Evolutionary conservation across 64 coral and sea anemone genomes (phyloP), one percentile per base, ranked within the genome.

Genomic region (Cladopsammia gracilis): DNA sequence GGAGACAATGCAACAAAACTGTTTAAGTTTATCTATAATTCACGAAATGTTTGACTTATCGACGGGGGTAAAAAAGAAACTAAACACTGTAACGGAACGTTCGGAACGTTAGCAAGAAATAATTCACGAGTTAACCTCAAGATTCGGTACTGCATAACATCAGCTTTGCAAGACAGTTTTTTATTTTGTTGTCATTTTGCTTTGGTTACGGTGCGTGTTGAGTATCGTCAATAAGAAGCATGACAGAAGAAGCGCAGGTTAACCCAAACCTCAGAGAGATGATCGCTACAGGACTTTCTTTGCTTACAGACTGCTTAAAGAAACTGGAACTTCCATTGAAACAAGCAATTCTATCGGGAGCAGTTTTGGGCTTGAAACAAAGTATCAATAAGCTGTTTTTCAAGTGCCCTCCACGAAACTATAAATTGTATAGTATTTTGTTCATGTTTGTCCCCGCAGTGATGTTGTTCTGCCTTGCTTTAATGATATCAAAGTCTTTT

Each of bases 321-420:
- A 82, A 82, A 15, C 7, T 82, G 8, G 42, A 60, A 62, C 78
- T 82, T 20, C 78, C 78, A 45, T 16, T 82, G 58, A 14, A 47
- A 61, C 45, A 82, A 10, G 78, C 6, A 1, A 12, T 20, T 18
- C 14, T 82, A 64, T n/a, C 78, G 7, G 78, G 34, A 10, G 25
- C 8, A 47, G 78, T 82, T 47, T 45, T 82, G 57, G 58, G 57
- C 14, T 64, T 82, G 15, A 82, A 82, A 20, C 25, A 46, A 19
- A 14, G 26, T 9, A 1, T 61, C 10, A 64, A 64, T 3, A 82
- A 82, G 78, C 4, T 82, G 58, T 25, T 64, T 16, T 82, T 82
- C 58, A 44, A 62, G 1, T 82, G 78, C 42, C 78, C 78, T 10
- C 14, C 45, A 64, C 25, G 6, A 3, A 10, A 82, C 43, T 47